Evolutionary conservation across 2,113 vertebrate species (phyloP), one percentile per base, ranked within the genome.

Genomic region (Fulica atra): DNA sequence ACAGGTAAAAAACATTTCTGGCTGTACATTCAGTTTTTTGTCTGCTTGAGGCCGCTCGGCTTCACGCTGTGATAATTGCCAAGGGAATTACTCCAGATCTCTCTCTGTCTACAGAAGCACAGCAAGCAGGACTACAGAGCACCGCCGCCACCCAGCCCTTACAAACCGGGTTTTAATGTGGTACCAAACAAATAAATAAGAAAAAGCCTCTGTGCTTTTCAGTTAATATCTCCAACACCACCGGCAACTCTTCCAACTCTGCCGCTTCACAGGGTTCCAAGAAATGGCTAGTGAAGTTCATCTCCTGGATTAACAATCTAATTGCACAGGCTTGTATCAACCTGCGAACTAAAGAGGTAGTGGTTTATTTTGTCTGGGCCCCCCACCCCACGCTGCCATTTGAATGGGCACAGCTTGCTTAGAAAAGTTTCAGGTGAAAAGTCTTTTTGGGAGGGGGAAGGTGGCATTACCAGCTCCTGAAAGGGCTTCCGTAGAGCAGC

Each of bases 261-360:
- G 40, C 71, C 17, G n/a, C 60, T 87, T 89, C 78, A 60, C 26
- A 97, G 86, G 59, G 54, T 26, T 93, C 93, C 95, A 96, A 97
- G 95, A 94, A 95, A 83, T 6, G 40, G 70, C 93, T 80, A 93
- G 93, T 84, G 79, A 48, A 29, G 9, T 48, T 88, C 76, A 95
- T 93, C 89, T 72, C 53, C 81, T 13, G 81, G 77, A 95, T 91
- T 91, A 95, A 65, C 60, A 63, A 28, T 60, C 38, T 71, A 86
- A 95, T 91, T 84, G 65, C n/a, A 48, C 11, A 51, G 81, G 78
- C 93, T 88, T 97, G 97, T 96, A 97, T 68, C 25, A 94, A 93
- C 92, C 83, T 95, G 89, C 2, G 0, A 73, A 13, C 54, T 28
- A 4, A 40, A 91, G 40, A 88, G 72, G 24, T 20, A 40, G 64